Percentiles rank a stretch among this genome's conserved stretches.
Conservation (phyloP, 1,140 invertebrate species). For the Solenopsis fugax region DNA sequence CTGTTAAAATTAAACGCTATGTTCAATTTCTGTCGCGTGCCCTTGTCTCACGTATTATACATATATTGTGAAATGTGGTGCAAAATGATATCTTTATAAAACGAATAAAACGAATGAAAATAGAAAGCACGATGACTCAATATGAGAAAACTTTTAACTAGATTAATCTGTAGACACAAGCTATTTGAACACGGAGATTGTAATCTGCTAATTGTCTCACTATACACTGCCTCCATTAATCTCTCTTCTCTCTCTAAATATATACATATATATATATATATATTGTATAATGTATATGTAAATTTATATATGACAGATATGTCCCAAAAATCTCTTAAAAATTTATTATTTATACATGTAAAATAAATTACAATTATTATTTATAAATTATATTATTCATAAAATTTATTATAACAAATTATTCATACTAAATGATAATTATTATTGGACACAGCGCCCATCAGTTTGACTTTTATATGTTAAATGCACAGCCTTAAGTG, state of each 20-base stretch:
- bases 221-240: no score
- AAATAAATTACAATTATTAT: slow-evolving; percentile 12
- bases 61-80: not conserved
- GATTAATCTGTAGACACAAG: slow-evolving; percentile 16
- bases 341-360: not conserved
- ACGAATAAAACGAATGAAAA: not conserved
- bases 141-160: slow-evolving; percentile 6
- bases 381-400: slow-evolving; percentile 3
- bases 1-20: not conserved
- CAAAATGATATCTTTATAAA: not conserved
- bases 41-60: not conserved
- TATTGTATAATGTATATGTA: not conserved
- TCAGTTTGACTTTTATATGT: no score
- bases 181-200: not conserved
- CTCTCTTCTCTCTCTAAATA: no score
- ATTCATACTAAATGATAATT: no score
- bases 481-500: no score
- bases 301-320: not conserved
- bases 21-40: slow-evolving; percentile 7
- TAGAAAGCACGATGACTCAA: not conserved
- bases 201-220: not conserved
- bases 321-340: not conserved
- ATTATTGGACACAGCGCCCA: no score
- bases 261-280: no score
- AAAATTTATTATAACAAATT: no score